A percentile compares a stretch with the other conserved stretches of the same genome.
These are phyloP conservation scores for Chloropsis hardwickii DNA, from an alignment of 2,113 vertebrate species.

Conservation along the genomic window DNA sequence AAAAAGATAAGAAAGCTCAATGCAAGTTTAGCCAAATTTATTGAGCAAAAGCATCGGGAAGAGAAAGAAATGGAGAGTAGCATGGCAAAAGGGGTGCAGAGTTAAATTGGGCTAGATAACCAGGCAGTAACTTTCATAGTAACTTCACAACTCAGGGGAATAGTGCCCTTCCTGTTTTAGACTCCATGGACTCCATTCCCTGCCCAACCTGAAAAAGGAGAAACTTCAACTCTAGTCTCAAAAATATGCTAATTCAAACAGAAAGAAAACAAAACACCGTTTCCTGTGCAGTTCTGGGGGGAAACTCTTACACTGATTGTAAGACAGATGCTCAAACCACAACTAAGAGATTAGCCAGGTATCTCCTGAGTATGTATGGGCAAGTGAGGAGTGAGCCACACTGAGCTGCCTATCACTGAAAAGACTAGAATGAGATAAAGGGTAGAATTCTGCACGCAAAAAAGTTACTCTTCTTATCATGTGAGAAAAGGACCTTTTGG, in stretches of 20 bases:
- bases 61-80: background rate
- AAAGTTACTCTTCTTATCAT: background rate
- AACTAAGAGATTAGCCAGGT: background rate
- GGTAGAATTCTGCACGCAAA: background rate
- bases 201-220: background rate
- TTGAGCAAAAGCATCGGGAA: background rate
- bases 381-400: background rate
- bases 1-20: background rate
- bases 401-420: background rate
- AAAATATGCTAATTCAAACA: background rate
- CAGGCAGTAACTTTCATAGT: background rate
- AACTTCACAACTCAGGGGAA: background rate
- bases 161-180: background rate
- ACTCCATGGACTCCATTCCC: background rate
- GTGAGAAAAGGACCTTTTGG: background rate
- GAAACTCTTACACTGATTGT: background rate
- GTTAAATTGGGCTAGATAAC: background rate
- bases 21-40: background rate
- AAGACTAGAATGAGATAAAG: background rate
- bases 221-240: background rate
- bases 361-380: rapidly evolving
- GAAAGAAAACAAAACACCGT: background rate
- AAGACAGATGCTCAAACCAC: background rate
- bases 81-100: background rate
- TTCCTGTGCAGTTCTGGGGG: background rate